A percentile compares a stretch with the other conserved stretches of the same genome.
Evolutionary conservation across 2,888 invertebrate species (phyloP).

Genomic region (Drosophila nigricruria): DNA sequence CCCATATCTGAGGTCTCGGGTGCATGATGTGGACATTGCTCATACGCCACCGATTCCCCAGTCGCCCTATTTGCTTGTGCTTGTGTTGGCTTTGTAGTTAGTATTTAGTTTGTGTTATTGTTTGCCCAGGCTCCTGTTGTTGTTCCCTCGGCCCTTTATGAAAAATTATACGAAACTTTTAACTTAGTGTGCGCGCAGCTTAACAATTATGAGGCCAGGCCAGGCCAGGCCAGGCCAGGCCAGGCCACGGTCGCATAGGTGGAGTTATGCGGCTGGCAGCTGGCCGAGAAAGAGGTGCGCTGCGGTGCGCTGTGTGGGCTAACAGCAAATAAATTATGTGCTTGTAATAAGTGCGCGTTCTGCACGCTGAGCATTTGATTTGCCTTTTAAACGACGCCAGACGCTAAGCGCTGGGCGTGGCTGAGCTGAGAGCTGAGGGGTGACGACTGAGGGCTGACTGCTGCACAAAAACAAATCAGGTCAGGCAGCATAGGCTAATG

Average conservation of each 20-base stretch:
- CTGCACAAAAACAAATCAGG: no score
- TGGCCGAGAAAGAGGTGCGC: neutral
- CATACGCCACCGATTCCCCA: constrained; percentile 69
- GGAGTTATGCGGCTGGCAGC: constrained; percentile 12
- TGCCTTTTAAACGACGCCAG: constrained; percentile 39
- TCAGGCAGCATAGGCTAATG: constrained; percentile 27
- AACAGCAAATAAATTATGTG: constrained; percentile 65
- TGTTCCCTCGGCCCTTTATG: constrained; percentile 44
- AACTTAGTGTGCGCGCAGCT: constrained; percentile 67
- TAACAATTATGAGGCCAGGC: constrained; percentile 70
- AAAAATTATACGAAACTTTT: constrained; percentile 79
- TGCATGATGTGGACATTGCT: constrained; percentile 59
- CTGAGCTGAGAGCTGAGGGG: neutral
- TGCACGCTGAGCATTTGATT: constrained; percentile 44
- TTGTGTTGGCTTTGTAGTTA: constrained; percentile 38
- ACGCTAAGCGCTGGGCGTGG: no score
- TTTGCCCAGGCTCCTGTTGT: constrained; percentile 15
- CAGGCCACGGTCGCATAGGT: constrained; percentile 14
- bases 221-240: no score
- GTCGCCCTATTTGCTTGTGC: constrained; percentile 51
- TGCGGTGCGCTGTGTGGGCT: neutral
- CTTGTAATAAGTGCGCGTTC: constrained; percentile 52
- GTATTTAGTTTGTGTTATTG: constrained; percentile 49
- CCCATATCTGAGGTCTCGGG: constrained; percentile 19
- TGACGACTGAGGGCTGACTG: no score